phyloP scores from a whole-genome alignment of 1,140 invertebrate species.

The Muscidifurax raptorellus region DNA sequence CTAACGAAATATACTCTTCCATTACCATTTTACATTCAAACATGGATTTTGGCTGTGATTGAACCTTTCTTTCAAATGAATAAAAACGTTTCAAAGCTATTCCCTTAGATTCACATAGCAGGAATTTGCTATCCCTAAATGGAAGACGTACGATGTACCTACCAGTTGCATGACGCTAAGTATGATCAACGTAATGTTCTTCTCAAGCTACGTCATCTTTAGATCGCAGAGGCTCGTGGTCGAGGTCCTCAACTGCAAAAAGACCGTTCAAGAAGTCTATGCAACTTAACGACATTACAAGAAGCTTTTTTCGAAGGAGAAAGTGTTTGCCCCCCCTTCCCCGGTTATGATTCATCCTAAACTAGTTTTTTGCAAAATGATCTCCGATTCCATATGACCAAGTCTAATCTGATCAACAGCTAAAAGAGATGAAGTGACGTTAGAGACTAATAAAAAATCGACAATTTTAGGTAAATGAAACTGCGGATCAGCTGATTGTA shows the following conservation, averaged over 20 bases:
- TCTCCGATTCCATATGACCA: no score
- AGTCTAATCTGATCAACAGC: no score
- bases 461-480: no score
- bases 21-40: no score
- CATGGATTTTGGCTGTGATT: no score
- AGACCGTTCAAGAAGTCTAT: not conserved
- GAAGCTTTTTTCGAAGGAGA: no score
- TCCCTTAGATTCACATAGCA: not conserved
- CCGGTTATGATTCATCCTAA: not conserved
- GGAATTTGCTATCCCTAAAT: not conserved
- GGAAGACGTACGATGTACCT: not conserved
- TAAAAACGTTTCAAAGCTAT: not conserved
- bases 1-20: slow-evolving; percentile 59
- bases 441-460: slow-evolving; percentile 4
- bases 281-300: not conserved
- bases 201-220: no score
- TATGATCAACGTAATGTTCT: no score
- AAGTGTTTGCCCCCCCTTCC: not conserved
- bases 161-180: not conserved
- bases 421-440: not conserved
- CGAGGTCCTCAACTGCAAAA: not conserved
- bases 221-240: not conserved
- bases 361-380: no score
- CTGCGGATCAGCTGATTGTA: no score
- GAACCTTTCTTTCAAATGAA: no score